phyloP scores from a whole-genome alignment of 2,113 vertebrate genomes.

The Hiodon tergisus region DNA sequence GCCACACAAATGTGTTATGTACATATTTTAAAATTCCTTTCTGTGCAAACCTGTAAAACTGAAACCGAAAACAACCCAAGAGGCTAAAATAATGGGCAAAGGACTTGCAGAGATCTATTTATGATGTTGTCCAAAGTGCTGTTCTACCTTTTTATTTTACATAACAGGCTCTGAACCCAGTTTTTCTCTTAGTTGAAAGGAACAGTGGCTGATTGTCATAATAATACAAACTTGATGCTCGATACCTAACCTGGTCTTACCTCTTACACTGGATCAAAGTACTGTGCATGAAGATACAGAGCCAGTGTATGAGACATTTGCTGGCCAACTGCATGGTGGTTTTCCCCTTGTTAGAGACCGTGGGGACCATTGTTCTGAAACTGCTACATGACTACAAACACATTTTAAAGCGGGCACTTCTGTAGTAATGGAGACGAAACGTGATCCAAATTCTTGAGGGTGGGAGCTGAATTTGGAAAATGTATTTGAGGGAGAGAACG shows the following conservation, averaged over 20 bases:
- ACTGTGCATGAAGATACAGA: not conserved
- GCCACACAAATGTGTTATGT: conserved; percentile 5
- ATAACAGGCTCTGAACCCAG: not conserved
- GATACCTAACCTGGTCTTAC: not conserved
- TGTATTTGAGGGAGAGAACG: not conserved
- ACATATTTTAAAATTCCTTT: conserved; percentile 35
- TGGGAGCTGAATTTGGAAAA: not conserved
- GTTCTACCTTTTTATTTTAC: conserved; percentile 7
- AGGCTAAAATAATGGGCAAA: not conserved
- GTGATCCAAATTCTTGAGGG: too few species aligned
- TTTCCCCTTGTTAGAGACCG: not conserved
- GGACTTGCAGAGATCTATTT: conserved; percentile 16
- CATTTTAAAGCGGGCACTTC: not conserved
- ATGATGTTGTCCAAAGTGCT: conserved; percentile 12
- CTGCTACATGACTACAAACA: not conserved
- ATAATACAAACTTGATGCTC: not conserved
- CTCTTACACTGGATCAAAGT: not conserved
- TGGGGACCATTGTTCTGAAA: too few species aligned
- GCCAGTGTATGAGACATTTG: not conserved
- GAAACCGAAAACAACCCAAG: not conserved
- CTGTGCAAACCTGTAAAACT: conserved; percentile 20
- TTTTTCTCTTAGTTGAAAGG: not conserved
- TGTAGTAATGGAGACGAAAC: not conserved
- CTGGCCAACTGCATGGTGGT: not conserved
- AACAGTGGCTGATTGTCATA: not conserved